Evolutionary conservation across 2,888 invertebrate genomes (phyloP), one percentile per base, ranked within the genome.

Genomic region (Cerceris ruficornis): DNA sequence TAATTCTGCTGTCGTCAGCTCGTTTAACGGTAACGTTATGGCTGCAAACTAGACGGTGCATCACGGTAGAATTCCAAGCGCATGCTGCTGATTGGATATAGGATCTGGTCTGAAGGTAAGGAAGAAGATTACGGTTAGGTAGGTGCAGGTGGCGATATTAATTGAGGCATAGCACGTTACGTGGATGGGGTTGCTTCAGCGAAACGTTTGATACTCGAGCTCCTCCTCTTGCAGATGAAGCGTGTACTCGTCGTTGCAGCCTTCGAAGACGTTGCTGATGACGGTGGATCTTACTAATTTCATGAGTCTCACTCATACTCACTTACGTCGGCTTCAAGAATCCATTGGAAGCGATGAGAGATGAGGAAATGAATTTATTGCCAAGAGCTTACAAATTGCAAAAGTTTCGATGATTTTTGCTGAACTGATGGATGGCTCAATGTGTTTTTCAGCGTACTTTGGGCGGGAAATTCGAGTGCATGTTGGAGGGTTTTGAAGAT

Each of bases 91-190:
- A 83, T 85, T 85, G 82, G 83, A 75, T 82, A 71, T 74, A 82
- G 67, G 74, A 75, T 59, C 72, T 50, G 72, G 74, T 62, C 67
- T 69, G 75, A 52, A 68, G 67, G 61, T 65, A 66, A 74, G 75
- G 78, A 80, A 77, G 83, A 83, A 82, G 80, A 85, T 85, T 85
- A 82, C 73, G 75, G 77, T 79, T 74, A 79, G 79, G 66, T 65
- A 66, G 70, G 71, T 64, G 66, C 69, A 15, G 46, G 28, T 57
- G 61, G 70, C 59, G 67, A 76, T 84, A 84, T 84, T 85, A 85
- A 85, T 85, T 80, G 83, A 83, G 76, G 74, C 80, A 73, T 72
- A 61, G 61, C 59, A 69, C 77, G 61, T 76, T 68, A 73, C 58
- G 52, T 39, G 64, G 81, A 77, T 74, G 74, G 70, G 73, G 70